Evolutionary conservation across 2,113 vertebrate species (phyloP).

Genomic region (Hippocampus zosterae): DNA sequence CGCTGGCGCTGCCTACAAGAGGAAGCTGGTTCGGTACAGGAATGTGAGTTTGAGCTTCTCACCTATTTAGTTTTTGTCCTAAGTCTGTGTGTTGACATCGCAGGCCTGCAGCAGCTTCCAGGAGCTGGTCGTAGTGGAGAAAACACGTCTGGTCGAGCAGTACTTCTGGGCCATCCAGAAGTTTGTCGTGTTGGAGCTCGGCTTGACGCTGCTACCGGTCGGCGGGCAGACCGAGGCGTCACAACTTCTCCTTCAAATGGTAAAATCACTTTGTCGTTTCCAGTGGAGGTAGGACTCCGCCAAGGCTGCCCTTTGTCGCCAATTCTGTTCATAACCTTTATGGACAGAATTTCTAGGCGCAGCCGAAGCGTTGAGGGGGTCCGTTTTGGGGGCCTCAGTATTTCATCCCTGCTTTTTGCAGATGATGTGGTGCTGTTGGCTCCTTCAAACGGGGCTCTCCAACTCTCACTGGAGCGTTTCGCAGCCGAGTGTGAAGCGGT

Average conservation of each 20-base stretch:
- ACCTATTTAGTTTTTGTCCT: background rate
- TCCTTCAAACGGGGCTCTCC: too few species aligned
- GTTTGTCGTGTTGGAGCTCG: conserved; percentile 85
- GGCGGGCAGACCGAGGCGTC: conserved; percentile 79
- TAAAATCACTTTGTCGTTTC: background rate
- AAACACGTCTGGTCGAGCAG: conserved; percentile 79
- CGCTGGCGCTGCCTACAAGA: conserved; percentile 80
- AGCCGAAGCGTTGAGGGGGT: too few species aligned
- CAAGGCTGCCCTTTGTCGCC: too few species aligned
- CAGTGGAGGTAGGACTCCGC: too few species aligned
- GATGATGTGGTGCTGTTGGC: too few species aligned
- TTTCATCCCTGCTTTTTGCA: too few species aligned
- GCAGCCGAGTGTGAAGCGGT: too few species aligned
- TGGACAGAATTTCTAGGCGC: too few species aligned
- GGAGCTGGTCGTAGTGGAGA: conserved; percentile 82
- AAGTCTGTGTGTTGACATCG: background rate
- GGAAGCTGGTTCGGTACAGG: conserved; percentile 83
- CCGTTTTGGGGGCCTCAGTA: too few species aligned
- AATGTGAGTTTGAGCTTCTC: conserved; percentile 75
- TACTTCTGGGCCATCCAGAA: conserved; percentile 84
- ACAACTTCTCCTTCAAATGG: conserved; percentile 80
- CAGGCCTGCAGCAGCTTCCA: conserved; percentile 73
- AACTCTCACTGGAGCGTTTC: too few species aligned
- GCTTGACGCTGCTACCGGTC: conserved; percentile 83
- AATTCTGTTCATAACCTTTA: too few species aligned